Conservation (phyloP, 2,888 invertebrate species). For the Dasypolia templi region DNA sequence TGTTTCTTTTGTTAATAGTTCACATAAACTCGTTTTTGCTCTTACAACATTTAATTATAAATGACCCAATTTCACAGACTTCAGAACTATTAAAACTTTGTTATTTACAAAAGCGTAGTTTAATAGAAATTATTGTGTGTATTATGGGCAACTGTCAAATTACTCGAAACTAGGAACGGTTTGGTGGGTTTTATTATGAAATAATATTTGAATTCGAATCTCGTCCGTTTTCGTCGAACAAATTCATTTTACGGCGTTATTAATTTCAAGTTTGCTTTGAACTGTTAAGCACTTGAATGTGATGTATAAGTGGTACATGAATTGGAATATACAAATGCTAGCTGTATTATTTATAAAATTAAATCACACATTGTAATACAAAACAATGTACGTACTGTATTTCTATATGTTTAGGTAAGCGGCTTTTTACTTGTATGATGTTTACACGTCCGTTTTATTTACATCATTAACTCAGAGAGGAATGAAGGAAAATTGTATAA, state of each 20-base stretch:
- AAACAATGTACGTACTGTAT: conserved; percentile 4
- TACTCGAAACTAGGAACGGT: conserved; percentile 36
- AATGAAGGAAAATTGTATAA: conserved; percentile 16
- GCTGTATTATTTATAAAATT: conserved; percentile 13
- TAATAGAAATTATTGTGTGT: conserved; percentile 39
- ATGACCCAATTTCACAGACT: conserved; percentile 39
- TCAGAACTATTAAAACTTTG: conserved; percentile 50
- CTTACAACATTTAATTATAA: conserved; percentile 40
- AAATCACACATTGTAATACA: conserved; percentile 15
- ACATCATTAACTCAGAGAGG: conserved; percentile 44
- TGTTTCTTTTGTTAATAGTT: conserved; percentile 47
- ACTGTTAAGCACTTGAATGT: conserved; percentile 5
- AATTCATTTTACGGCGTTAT: conserved; percentile 32
- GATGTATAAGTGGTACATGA: conserved; percentile 5
- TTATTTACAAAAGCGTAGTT: conserved; percentile 40
- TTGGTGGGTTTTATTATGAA: conserved; percentile 45
- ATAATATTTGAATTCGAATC: conserved; percentile 38
- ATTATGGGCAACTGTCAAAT: conserved; percentile 42
- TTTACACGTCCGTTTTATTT: conserved; percentile 41
- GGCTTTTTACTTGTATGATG: conserved; percentile 34
- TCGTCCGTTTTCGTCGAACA: conserved; percentile 23
- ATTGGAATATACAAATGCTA: conserved; percentile 10
- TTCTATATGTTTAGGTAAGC: conserved; percentile 31
- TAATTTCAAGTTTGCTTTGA: conserved; percentile 10
- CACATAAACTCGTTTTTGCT: conserved; percentile 28